Evolutionary conservation across 2,113 vertebrate species (phyloP).

Genomic region (Eurypyga helias): DNA sequence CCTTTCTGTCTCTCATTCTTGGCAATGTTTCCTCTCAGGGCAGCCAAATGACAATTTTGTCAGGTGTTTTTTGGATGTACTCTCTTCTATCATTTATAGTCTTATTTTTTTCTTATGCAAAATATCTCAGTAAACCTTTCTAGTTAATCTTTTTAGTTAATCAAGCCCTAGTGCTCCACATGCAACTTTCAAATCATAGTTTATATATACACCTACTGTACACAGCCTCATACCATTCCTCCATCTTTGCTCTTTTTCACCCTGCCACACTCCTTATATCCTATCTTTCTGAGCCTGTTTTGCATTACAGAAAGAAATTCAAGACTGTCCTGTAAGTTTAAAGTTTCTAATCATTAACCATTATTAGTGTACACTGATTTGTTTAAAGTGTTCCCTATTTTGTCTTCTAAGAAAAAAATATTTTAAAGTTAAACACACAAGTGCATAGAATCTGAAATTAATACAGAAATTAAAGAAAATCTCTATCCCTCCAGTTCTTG

Average conservation of each 20-base stretch:
- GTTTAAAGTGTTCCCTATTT: background rate
- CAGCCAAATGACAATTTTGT: constrained; percentile 6
- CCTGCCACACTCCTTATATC: background rate
- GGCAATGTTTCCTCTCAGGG: background rate
- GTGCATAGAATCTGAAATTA: background rate
- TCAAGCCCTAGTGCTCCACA: background rate
- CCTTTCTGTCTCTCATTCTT: constrained; percentile 12
- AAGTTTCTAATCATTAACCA: background rate
- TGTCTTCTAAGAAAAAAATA: background rate
- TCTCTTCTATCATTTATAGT: background rate
- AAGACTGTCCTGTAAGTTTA: background rate
- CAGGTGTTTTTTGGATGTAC: background rate
- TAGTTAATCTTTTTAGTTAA: background rate
- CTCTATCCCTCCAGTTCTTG: background rate
- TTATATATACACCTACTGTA: background rate
- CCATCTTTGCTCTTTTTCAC: background rate
- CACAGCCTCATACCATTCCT: background rate
- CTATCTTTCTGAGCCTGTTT: background rate
- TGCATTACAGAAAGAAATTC: background rate
- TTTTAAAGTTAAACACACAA: background rate
- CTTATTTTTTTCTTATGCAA: background rate
- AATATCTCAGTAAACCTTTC: background rate
- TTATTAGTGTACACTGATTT: background rate
- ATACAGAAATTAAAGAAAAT: background rate
- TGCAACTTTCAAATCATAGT: background rate